Evolutionary conservation across 2,888 invertebrate species (phyloP), one percentile per base, ranked within the genome.

Genomic region (Tupiocoris notatus): DNA sequence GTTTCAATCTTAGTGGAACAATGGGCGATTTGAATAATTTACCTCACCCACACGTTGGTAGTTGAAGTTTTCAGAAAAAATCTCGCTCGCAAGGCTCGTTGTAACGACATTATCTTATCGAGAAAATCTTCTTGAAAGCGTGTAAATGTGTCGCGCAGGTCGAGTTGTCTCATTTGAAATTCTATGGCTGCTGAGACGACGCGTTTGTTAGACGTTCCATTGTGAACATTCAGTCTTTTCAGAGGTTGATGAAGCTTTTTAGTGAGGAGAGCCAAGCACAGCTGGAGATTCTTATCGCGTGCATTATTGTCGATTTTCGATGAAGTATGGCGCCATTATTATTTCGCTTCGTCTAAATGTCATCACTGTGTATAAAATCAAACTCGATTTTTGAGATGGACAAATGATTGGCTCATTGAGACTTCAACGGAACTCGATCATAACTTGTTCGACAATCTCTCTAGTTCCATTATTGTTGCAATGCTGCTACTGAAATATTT

Each of bases 21-120:
- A 67, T 67, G 57, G 56, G 67, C 57, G 21, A 67, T 67, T 67
- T 67, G 67, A 67, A 67, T 67, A 67, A 67, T 54, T 67, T n/a
- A n/a, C 54, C 20, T 65, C 18, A 65, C 65, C n/a, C 25, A 18
- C 63, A 6, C 63, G 22, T 63, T 21, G 18, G 12, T 2, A 20
- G 25, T 39, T 12, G 65, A 39, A 16, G 23, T 22, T 64, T 24
- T 20, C 20, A 24, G 65, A 20, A 65, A 65, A 39, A 25, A 17
- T 9, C 18, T 2, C 25, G 17, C n/a, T 17, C 18, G 23, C 17
- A 24, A n/a, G n/a, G n/a, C 65, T 25, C 54, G 25, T 65, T 39
- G 39, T 39, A 39, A n/a, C 63, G 16, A 16, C 23, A 23, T 39
- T 65, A 65, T 65, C 65, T 65, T 2, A 20, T 25, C 9, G 20